Evolutionary conservation across 2,888 invertebrate genomes (phyloP).

Genomic region (Eupithecia pulchellata): DNA sequence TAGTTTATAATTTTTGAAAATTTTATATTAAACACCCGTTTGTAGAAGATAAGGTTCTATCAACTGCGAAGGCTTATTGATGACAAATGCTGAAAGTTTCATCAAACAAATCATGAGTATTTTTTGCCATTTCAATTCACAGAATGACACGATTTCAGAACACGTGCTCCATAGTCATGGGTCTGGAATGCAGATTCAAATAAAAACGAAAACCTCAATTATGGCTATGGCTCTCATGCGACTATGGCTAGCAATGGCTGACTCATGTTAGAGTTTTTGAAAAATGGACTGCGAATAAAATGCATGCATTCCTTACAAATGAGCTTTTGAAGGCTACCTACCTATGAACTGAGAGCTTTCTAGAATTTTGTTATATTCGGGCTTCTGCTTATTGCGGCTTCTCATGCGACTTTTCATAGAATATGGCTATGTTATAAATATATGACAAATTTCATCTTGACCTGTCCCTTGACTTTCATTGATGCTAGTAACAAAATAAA

Average conservation of each 20-base stretch:
- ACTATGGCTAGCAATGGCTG: slow-evolving; percentile 29
- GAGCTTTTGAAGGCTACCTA: background rate
- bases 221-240: too few species aligned
- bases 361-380: background rate
- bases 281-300: slow-evolving; percentile 20
- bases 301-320: background rate
- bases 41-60: background rate
- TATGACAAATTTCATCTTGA: too few species aligned
- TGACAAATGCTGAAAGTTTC: background rate
- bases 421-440: too few species aligned
- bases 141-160: slow-evolving; percentile 27
- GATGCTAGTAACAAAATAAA: too few species aligned
- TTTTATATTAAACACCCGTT: too few species aligned
- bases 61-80: background rate
- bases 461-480: too few species aligned
- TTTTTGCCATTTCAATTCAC: slow-evolving; percentile 7
- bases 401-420: too few species aligned
- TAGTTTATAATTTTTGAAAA: too few species aligned
- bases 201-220: slow-evolving; percentile 36
- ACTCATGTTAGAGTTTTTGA: slow-evolving; percentile 30
- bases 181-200: slow-evolving; percentile 42
- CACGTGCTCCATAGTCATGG: slow-evolving; percentile 42
- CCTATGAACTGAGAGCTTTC: background rate
- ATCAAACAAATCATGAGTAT: background rate
- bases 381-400: too few species aligned